Base-by-base conservation (phyloP, 2,888 invertebrate species). In the Eristalis tenax region DNA sequence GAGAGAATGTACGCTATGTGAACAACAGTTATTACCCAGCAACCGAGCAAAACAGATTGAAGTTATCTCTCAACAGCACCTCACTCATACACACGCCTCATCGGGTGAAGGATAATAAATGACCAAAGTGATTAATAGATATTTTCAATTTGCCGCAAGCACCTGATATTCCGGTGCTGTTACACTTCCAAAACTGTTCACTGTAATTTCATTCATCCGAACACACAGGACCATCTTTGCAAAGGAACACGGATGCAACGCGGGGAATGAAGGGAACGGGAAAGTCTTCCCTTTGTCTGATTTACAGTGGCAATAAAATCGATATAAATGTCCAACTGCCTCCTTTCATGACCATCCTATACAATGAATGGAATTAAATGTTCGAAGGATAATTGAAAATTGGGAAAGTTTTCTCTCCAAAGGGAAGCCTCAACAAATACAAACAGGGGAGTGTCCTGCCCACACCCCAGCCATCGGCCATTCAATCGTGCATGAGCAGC, bases 321-420 rank as follows among this genome's bases (percentile, higher is more conserved):
- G 18, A 50, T 50, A 50, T 50, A 50, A 50, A 50, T 50, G 50
- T 50, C 50, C 50, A 22, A 50, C 18, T 50, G 50, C 50, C 50
- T 50, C 18, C 50, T 18, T 18, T 6, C 2, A 4, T 5, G 15
- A 43, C 15, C 43, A n/a, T 6, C 1, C 50, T 18, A 13, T 38
- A 76, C 64, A 71, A 76, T 63, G 69, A 74, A 82, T 56, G 59
- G 68, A 74, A 77, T 78, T 85, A 85, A 82, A 82, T 85, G 82
- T 70, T 82, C 70, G 59, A 85, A 85, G 69, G 73, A 85, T 82
- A 85, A 82, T 85, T 82, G 82, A 82, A 85, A 70, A 82, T 65
- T 74, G 32, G 68, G 35, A 84, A 28, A 81, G 70, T 65, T 59
- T 74, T 75, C 61, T 10, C 18, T 18, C 8, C 43, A 13, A 38